Base-by-base conservation (phyloP, 2,797 vertebrate genomes). In the Sardinella longiceps region DNA sequence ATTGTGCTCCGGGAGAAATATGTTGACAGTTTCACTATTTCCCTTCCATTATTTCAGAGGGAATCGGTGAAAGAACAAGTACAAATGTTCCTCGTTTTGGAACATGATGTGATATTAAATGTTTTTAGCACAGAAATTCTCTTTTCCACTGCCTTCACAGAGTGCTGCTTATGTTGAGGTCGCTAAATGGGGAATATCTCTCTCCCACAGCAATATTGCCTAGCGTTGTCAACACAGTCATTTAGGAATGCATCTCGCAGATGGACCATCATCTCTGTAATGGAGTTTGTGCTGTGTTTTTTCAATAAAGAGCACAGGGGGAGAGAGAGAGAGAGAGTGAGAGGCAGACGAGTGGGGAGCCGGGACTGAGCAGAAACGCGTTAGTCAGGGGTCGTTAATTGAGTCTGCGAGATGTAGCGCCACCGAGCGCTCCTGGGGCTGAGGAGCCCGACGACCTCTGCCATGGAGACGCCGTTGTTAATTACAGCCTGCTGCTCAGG, bases 391-490 rank as follows among this genome's bases (percentile, higher is more conserved):
- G 39, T 83, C 84, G 81, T 92, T 92, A 92, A 93, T 90, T 91
- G 90, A 92, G 89, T 91, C 87, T 88, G 88, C 89, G 88, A 91
- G 91, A 92, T 66, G 89, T 85, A 89, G 87, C n/a, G 45, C 83
- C 85, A 63, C 83, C 77, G 37, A 77, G 37, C 37, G 70, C 70
- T 77, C 70, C 23, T 56, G 82, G 82, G 80, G 86, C 83, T 91
- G 89, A 91, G 87, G 86, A 89, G 88, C 85, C 33, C 86, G 84
- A 84, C 85, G 91, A 93, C 92, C 93, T 93, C 93, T 88, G 86
- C 84, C 88, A 81, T 81, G 81, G 87, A 90, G 88, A 85, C 80
- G 80, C n/a, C 20, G 43, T 85, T 82, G 74, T 88, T 91, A 87
- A 89, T 90, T 88, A 89, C 85, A 87, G 85, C 83, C 80, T 77